Evolutionary conservation across 2,113 vertebrate species (phyloP).

Genomic region (Thunnus maccoyii): DNA sequence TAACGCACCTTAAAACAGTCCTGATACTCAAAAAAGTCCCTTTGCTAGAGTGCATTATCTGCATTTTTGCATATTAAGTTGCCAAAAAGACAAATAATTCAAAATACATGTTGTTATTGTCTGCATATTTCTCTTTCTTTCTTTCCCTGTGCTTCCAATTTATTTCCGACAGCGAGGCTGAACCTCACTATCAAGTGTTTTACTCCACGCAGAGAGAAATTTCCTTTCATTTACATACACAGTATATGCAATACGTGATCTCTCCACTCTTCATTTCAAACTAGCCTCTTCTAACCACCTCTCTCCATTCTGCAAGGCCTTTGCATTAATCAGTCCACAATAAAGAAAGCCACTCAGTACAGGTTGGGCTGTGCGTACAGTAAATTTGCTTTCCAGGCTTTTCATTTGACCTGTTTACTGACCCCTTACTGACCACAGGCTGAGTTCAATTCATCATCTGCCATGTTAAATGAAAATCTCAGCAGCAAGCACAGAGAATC

Average conservation of each 20-base stretch:
- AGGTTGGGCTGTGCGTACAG: not conserved
- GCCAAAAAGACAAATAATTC: slow-evolving; percentile 18
- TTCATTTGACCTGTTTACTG: not conserved
- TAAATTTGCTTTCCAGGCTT: not conserved
- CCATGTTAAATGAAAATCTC: no score
- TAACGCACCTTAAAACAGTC: slow-evolving; percentile 36
- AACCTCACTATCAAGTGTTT: not conserved
- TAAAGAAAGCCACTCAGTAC: not conserved
- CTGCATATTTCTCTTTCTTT: not conserved
- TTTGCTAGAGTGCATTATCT: slow-evolving; percentile 11
- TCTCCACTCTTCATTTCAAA: not conserved
- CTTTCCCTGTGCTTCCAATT: not conserved
- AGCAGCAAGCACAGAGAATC: no score
- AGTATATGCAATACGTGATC: not conserved
- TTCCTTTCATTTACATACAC: not conserved
- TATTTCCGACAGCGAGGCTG: not conserved
- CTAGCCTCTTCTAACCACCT: not conserved
- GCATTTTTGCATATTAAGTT: slow-evolving; percentile 6
- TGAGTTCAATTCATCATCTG: not conserved
- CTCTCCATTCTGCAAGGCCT: not conserved
- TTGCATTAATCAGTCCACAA: not conserved
- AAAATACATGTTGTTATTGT: slow-evolving; percentile 7
- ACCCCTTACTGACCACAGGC: no score
- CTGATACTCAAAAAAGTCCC: no score
- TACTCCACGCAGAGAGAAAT: not conserved